Evolutionary conservation across 2,888 invertebrate species (phyloP).

Genomic region (Spisula subtruncata): DNA sequence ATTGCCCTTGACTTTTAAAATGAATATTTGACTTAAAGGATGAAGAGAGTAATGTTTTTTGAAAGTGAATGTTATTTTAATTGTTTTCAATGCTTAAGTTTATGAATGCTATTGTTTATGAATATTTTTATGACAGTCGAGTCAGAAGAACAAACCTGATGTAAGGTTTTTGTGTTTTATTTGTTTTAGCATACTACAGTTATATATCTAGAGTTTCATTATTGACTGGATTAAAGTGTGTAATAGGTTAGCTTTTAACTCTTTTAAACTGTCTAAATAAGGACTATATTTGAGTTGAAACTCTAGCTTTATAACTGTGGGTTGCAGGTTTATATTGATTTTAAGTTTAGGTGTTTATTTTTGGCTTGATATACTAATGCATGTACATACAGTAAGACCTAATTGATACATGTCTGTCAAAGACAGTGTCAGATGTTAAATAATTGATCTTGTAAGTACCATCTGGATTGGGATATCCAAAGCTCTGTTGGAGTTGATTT

Average conservation of each 20-base stretch:
- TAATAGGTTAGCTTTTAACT: too few relatives aligned
- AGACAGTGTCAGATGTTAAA: neutral
- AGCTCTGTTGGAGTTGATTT: too few relatives aligned
- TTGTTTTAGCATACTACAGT: neutral
- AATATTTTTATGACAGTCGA: conserved; percentile 11
- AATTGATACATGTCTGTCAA: neutral
- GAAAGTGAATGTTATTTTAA: neutral
- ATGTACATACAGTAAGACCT: neutral
- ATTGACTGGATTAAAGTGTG: too few relatives aligned
- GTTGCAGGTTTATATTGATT: neutral
- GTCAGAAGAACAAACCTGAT: conserved; percentile 21
- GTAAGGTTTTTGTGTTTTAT: neutral
- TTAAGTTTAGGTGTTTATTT: neutral
- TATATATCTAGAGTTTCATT: conserved; percentile 11
- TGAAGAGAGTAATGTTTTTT: too few relatives aligned
- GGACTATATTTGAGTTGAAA: neutral
- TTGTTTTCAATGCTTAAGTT: too few relatives aligned
- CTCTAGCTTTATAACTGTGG: conserved; percentile 10
- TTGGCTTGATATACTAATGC: neutral
- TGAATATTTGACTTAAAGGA: too few relatives aligned
- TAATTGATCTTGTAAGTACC: neutral
- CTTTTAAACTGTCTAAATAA: neutral
- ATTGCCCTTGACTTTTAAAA: too few relatives aligned
- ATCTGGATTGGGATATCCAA: too few relatives aligned
- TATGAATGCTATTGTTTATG: too few relatives aligned